A percentile compares a stretch with the other conserved stretches of the same genome.
Conservation (phyloP, 2,797 vertebrate genomes). For the Falco rusticolus region DNA sequence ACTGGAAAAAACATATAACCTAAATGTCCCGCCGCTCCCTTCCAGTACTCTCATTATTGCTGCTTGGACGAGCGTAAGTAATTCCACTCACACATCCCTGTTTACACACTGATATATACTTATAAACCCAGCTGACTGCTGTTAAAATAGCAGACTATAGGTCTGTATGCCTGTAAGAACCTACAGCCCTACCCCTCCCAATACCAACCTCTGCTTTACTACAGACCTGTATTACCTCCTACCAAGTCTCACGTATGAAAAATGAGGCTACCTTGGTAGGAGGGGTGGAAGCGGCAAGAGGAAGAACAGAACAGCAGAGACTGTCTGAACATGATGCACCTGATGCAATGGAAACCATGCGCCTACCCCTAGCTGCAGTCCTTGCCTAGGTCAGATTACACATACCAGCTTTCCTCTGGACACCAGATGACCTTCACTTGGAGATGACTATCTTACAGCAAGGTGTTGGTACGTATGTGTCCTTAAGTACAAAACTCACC, state of each 20-base stretch:
- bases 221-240: not conserved
- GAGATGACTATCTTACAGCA: not conserved
- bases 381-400: not conserved
- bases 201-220: not conserved
- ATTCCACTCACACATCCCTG: not conserved
- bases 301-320: not conserved
- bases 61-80: not conserved
- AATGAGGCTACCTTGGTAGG: not conserved
- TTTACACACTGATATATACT: not conserved
- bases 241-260: not conserved
- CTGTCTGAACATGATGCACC: not conserved
- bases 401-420: not conserved
- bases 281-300: not conserved
- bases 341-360: not conserved
- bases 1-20: not conserved
- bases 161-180: not conserved
- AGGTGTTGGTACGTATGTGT: fast-evolving
- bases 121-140: not conserved
- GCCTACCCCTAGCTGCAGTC: not conserved
- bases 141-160: not conserved
- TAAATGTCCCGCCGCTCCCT: not conserved
- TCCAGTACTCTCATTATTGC: not conserved
- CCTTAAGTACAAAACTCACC: constrained; percentile 75
- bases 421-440: not conserved
- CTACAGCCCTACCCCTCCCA: not conserved